phyloP scores from a whole-genome alignment of 2,113 vertebrate genomes.

The Alethe diademata region DNA sequence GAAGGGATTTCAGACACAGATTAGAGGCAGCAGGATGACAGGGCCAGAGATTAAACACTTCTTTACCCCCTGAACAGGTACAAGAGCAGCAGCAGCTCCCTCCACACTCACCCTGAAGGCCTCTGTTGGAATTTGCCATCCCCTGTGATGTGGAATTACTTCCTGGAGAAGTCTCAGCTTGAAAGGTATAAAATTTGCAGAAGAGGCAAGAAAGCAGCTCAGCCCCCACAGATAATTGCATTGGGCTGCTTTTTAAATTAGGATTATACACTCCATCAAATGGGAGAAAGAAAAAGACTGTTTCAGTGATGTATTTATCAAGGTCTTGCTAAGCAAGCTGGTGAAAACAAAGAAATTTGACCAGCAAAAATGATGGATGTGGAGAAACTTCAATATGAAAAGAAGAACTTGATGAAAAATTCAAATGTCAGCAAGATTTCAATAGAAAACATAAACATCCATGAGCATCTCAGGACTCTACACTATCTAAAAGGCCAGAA shows the following conservation, averaged over 20 bases:
- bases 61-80: background rate
- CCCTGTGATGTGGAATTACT: background rate
- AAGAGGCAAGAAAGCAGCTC: background rate
- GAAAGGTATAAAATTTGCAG: background rate
- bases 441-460: background rate
- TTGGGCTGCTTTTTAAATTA: background rate
- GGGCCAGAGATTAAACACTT: conserved; percentile 42
- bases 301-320: background rate
- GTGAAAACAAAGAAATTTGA: background rate
- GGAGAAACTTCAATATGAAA: background rate
- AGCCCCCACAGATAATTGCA: background rate
- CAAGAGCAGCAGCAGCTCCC: background rate
- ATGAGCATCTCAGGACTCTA: background rate
- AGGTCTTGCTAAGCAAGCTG: background rate
- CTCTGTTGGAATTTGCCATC: background rate
- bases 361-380: background rate
- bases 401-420: background rate
- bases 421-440: background rate
- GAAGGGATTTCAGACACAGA: background rate
- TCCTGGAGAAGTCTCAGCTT: background rate
- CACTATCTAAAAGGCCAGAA: background rate
- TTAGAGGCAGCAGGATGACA: conserved; percentile 11
- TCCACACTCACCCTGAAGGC: background rate
- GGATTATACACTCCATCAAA: background rate
- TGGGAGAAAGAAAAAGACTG: background rate